A percentile compares a stretch with the other conserved stretches of the same genome.
phyloP scores from a whole-genome alignment of 2,888 invertebrate genomes.

The Acanthosepion lycidas region DNA sequence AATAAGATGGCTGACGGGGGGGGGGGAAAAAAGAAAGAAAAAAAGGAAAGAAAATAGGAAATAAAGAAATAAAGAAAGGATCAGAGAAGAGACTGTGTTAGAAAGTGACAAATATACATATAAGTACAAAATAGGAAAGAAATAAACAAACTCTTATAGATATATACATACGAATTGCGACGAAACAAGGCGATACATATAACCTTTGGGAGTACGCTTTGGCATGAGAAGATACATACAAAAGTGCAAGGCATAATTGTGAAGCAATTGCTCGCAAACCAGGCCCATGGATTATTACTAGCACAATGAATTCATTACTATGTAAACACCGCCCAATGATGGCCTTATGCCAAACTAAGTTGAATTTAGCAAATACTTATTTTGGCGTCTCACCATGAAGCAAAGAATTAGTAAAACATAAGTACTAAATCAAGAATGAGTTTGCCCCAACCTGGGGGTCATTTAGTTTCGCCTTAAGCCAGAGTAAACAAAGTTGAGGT shows the following conservation, averaged over 20 bases:
- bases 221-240: not conserved
- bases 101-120: not conserved
- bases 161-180: not conserved
- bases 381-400: no score
- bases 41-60: not conserved
- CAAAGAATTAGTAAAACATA: no score
- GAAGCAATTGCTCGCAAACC: not conserved
- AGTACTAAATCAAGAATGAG: no score
- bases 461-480: no score
- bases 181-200: no score
- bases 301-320: no score
- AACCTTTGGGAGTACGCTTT: not conserved
- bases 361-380: no score
- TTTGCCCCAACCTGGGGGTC: no score
- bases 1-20: not conserved
- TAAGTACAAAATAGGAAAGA: not conserved
- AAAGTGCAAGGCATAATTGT: not conserved
- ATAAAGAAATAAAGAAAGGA: not conserved
- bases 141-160: not conserved
- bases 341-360: no score
- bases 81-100: not conserved
- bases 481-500: no score
- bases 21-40: no score
- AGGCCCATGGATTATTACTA: not conserved
- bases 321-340: no score